phyloP scores from a whole-genome alignment of 2,888 invertebrate genomes.

The Apamea crenata region DNA sequence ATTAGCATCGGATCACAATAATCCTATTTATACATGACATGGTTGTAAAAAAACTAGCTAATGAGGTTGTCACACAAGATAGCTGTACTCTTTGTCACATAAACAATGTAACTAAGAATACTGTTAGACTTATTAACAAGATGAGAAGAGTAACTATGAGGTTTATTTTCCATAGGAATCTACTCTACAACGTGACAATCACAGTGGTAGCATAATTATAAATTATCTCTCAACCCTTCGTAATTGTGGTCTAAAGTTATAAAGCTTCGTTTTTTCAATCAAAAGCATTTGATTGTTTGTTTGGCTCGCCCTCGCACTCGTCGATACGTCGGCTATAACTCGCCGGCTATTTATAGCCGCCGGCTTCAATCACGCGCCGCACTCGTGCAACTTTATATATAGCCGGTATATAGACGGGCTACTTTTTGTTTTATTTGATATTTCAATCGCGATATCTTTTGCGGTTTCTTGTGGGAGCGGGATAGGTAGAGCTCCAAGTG shows the following conservation, averaged over 20 bases:
- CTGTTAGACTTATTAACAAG: not conserved
- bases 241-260: conserved; percentile 4
- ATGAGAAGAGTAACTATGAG: not conserved
- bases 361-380: conserved; percentile 70
- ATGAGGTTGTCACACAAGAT: conserved; percentile 20
- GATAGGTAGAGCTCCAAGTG: conserved; percentile 24
- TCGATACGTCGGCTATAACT: conserved; percentile 73
- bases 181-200: not conserved
- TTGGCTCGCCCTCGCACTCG: conserved; percentile 80
- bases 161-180: not conserved
- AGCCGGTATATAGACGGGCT: conserved; percentile 43
- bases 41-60: conserved; percentile 22
- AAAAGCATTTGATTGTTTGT: conserved; percentile 77
- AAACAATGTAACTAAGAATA: conserved; percentile 4
- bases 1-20: conserved; percentile 22
- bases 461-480: conserved; percentile 3
- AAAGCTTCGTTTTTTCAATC: conserved; percentile 53
- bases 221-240: not conserved
- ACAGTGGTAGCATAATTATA: too few species aligned
- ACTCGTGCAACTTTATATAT: conserved; percentile 70
- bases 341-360: conserved; percentile 70
- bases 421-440: conserved; percentile 56
- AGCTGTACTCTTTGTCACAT: not conserved
- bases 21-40: conserved; percentile 19
- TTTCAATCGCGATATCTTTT: conserved; percentile 44